phyloP scores from a whole-genome alignment of 92 coral and sea anemone genomes.

The Galaxea fascicularis region DNA sequence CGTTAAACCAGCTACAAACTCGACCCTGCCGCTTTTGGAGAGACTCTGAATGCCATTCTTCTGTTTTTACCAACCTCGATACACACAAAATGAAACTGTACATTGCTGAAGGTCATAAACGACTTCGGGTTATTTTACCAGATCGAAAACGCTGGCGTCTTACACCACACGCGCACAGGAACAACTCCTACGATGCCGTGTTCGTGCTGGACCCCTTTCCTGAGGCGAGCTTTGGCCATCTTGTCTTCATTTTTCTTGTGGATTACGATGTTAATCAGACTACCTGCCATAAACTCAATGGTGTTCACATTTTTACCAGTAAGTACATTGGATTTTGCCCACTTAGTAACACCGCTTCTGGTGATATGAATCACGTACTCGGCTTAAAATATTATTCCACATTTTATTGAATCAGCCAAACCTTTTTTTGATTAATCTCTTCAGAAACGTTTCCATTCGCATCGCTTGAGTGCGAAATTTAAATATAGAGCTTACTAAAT shows the following conservation, averaged over 20 bases:
- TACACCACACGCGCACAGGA: slow-evolving; percentile 43
- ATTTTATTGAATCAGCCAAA: neutral
- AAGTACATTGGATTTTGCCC: slow-evolving; percentile 45
- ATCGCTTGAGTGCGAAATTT: slow-evolving; percentile 1
- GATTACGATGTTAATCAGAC: slow-evolving; percentile 65
- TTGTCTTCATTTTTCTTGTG: slow-evolving; percentile 85
- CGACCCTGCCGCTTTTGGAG: slow-evolving; percentile 76
- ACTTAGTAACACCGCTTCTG: neutral
- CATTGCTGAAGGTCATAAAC: slow-evolving; percentile 69
- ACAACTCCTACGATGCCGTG: slow-evolving; percentile 75
- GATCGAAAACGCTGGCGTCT: slow-evolving; percentile 68
- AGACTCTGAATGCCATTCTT: slow-evolving; percentile 65
- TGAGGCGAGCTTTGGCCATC: slow-evolving; percentile 90
- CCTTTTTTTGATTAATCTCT: neutral
- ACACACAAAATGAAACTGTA: slow-evolving; percentile 78
- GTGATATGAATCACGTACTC: neutral
- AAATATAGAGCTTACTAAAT: slow-evolving; percentile 7
- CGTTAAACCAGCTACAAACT: slow-evolving; percentile 66
- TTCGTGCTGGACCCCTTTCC: slow-evolving; percentile 94
- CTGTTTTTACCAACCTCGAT: slow-evolving; percentile 53
- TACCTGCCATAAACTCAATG: slow-evolving; percentile 65
- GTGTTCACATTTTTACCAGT: slow-evolving; percentile 75
- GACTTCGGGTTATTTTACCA: slow-evolving; percentile 75
- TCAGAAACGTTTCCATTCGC: neutral
- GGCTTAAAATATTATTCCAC: neutral